These are phyloP conservation scores for Eurystomus glaucurus DNA, from an alignment of 2,797 vertebrate species.

Conservation along the genomic window DNA sequence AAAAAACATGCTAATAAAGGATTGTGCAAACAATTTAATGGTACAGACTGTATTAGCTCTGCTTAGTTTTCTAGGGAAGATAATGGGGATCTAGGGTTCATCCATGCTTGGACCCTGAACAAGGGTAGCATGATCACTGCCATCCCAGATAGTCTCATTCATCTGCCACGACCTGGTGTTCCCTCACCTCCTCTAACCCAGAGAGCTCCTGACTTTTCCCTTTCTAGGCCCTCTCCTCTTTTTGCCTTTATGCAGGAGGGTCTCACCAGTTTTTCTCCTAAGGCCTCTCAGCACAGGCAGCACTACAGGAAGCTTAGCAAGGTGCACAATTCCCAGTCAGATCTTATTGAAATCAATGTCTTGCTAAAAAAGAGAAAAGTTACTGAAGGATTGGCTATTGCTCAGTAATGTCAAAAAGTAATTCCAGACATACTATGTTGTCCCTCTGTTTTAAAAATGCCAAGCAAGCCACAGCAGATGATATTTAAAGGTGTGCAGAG, in stretches of 20 bases:
- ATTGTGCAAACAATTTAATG: background rate
- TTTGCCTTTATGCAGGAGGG: background rate
- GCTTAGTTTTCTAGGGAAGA: background rate
- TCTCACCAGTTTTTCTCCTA: background rate
- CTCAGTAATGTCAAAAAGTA: background rate
- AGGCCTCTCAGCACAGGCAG: background rate
- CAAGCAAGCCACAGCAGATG: background rate
- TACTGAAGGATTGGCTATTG: background rate
- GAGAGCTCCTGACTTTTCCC: background rate
- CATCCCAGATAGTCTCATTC: background rate
- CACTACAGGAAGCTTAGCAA: background rate
- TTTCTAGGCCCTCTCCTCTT: background rate
- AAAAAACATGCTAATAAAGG: background rate
- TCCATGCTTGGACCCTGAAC: fast-evolving
- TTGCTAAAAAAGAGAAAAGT: background rate
- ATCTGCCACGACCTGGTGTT: fast-evolving
- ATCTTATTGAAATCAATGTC: background rate
- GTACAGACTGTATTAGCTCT: background rate
- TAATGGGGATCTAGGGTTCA: background rate
- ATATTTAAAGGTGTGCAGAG: background rate
- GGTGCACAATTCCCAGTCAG: background rate
- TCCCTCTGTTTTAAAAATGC: background rate
- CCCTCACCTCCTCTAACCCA: background rate
- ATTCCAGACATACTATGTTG: background rate
- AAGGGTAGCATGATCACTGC: background rate